Evolutionary conservation across 1,140 invertebrate species (phyloP).

Genomic region (Bacillus rossius): DNA sequence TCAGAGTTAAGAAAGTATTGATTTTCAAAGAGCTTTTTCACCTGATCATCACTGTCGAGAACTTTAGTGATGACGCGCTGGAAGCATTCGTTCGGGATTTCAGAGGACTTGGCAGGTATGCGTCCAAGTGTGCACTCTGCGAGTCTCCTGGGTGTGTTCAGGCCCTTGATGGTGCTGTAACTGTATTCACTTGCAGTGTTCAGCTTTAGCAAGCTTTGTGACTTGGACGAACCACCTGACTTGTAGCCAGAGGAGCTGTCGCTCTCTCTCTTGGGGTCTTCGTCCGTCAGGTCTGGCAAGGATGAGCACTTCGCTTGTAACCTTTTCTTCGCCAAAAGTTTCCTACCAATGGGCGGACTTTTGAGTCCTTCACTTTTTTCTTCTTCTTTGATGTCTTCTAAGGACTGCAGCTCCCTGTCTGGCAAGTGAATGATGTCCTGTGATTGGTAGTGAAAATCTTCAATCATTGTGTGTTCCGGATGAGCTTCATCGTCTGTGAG

Average conservation of each 20-base stretch:
- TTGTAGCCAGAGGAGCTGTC: conserved; percentile 51
- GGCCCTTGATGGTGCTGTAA: conserved; percentile 47
- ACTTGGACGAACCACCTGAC: conserved; percentile 36
- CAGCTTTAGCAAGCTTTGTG: neutral
- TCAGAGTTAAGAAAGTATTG: conserved; percentile 52
- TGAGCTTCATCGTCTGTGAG: no score
- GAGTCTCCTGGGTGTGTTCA: conserved; percentile 38
- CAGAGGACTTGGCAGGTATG: conserved; percentile 31
- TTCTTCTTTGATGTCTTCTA: no score
- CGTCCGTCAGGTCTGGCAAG: conserved; percentile 1
- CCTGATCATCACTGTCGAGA: neutral
- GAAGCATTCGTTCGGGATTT: conserved; percentile 16
- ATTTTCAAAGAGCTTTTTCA: conserved; percentile 10
- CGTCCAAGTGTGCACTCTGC: conserved; percentile 4
- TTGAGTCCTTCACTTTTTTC: no score
- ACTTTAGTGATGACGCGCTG: neutral
- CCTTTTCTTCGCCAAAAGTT: no score
- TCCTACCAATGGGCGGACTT: no score
- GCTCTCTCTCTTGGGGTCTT: conserved; percentile 35
- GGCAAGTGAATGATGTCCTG: no score
- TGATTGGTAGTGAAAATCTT: no score
- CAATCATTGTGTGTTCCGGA: no score
- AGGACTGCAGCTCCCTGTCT: no score
- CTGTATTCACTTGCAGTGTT: conserved; percentile 34
- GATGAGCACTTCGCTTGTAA: no score